Evolutionary conservation across 2,113 vertebrate species (phyloP).

Genomic region (Himantopus leucocephalus): DNA sequence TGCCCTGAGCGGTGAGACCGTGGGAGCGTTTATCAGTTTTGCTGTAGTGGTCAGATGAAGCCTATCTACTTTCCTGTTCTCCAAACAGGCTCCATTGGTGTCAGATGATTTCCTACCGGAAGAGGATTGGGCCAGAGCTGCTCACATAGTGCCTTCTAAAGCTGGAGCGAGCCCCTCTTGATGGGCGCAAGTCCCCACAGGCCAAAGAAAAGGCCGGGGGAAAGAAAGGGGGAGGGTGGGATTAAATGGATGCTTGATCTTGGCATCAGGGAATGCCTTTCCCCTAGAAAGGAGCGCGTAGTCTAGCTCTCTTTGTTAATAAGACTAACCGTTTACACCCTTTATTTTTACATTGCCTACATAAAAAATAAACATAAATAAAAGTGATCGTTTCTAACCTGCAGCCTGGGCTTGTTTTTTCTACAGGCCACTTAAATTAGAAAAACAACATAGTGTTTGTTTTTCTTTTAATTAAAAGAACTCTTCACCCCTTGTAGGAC

Average conservation of each 20-base stretch:
- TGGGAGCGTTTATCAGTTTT: neutral
- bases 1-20: neutral
- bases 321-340: neutral
- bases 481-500: neutral
- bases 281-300: neutral
- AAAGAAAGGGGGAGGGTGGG: slow-evolving; percentile 27
- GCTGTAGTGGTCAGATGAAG: slow-evolving; percentile 49
- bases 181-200: neutral
- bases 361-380: neutral
- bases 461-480: slow-evolving; percentile 10
- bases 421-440: neutral
- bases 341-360: neutral
- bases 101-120: slow-evolving; percentile 64
- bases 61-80: slow-evolving; percentile 63
- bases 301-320: slow-evolving; percentile 29
- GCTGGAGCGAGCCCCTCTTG: slow-evolving; percentile 44
- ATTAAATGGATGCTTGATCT: neutral
- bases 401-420: neutral
- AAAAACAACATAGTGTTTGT: neutral
- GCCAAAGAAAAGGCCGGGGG: slow-evolving; percentile 25
- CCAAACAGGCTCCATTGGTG: slow-evolving; percentile 63
- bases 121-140: slow-evolving; percentile 72
- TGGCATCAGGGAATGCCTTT: slow-evolving; percentile 17
- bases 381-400: neutral
- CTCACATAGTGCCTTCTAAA: slow-evolving; percentile 49